Evolutionary conservation across 1,140 invertebrate species (phyloP).

Genomic region (Euura lappo): DNA sequence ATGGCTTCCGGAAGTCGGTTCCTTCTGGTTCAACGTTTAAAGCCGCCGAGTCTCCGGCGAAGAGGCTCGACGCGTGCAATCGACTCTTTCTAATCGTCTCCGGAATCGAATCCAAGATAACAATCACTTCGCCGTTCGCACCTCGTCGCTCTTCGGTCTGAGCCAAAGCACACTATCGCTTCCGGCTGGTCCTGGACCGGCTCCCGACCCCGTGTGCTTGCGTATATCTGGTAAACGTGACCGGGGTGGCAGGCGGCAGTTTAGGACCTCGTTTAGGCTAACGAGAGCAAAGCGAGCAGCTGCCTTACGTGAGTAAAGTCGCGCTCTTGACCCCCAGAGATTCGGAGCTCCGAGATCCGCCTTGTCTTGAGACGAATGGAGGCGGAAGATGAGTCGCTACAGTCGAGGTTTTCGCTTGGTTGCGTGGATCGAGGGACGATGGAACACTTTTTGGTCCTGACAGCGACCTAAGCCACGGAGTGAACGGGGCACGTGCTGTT

Average conservation of each 20-base stretch:
- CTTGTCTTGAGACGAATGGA: no score
- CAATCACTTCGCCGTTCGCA: no score
- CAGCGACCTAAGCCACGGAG: not conserved
- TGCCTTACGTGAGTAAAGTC: constrained; percentile 1
- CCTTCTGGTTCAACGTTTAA: not conserved
- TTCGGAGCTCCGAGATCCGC: not conserved
- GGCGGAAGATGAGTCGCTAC: no score
- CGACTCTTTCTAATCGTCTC: no score
- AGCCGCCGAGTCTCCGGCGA: no score
- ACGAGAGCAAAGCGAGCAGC: constrained; percentile 6
- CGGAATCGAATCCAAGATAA: no score
- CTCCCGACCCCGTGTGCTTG: not conserved
- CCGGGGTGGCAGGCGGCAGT: constrained; percentile 3
- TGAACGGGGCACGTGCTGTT: constrained; percentile 2
- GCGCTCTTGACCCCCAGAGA: not conserved
- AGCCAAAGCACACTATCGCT: not conserved
- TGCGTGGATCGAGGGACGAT: not conserved
- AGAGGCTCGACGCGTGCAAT: no score
- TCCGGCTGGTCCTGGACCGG: not conserved
- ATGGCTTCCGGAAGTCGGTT: constrained; percentile 2
- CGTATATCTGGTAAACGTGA: not conserved
- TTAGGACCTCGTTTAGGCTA: constrained; percentile 4
- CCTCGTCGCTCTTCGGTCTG: no score
- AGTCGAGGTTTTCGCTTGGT: not conserved
- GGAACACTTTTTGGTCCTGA: not conserved